Evolutionary conservation across 2,888 invertebrate species (phyloP), one percentile per base, ranked within the genome.

Genomic region (Amblyjoppa fuscipennis): DNA sequence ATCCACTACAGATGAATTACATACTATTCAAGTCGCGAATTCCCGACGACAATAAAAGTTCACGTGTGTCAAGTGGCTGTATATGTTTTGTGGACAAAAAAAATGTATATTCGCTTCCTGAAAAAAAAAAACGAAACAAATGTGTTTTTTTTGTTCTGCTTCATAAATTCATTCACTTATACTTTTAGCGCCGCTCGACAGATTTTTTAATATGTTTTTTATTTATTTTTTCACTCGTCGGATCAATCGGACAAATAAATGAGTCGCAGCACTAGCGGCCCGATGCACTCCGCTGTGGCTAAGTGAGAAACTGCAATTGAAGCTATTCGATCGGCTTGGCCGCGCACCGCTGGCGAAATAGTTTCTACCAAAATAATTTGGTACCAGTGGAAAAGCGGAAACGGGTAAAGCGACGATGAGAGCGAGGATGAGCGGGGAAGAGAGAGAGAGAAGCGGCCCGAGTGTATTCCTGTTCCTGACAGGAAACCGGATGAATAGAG

Each of bases 401-500:
- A 64, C 51, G 61, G 53, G 51, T 53, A 66, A 66, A 41, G 16
- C 64, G 38, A 66, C 56, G 20, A 66, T 20, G 53, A 53, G 51
- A 56, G 66, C 20, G 20, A 0, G 20, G 20, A 20, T 20, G 20
- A 20, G 20, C 20, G 20, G 20, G 20, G 20, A 20, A 53, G 51
- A 56, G 66, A 64, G 61, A 64, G 31, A 16, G 7, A 64, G 31
- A 61, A 13, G 61, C 3, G n/a, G 34, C 61, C 34, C 34, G 56
- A 20, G 66, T 75, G 38, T 81, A 69, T 68, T 74, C 80, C 70
- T 73, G 80, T 41, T 66, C 41, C 53, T 68, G 73, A 73, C 80
- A 56, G 80, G 31, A 31, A 73, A 53, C 56, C 70, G 66, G 80
- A 80, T 73, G 73, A 80, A 81, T 81, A 69, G 75, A 80, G 53